Conservation (phyloP, 2,888 invertebrate genomes). For the Heliconius sara region DNA sequence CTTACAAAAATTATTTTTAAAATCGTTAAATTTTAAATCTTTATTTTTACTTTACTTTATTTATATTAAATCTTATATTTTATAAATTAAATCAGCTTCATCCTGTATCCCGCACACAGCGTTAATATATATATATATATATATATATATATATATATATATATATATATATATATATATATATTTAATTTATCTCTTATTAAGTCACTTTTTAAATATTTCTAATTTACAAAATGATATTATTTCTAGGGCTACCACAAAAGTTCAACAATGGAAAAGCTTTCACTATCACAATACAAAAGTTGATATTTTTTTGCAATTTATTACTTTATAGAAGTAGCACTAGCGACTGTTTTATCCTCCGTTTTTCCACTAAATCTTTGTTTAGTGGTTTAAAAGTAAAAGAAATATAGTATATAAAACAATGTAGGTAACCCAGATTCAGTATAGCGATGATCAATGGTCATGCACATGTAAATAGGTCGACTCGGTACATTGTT, state of each 20-base stretch:
- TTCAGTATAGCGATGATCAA: slow-evolving; percentile 31
- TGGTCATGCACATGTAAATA: slow-evolving; percentile 40
- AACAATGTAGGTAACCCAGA: slow-evolving; percentile 20
- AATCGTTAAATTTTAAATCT: background rate
- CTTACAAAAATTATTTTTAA: background rate
- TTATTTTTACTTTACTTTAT: too few species aligned
- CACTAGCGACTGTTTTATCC: slow-evolving; percentile 1
- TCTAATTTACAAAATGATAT: background rate
- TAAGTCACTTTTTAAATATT: background rate
- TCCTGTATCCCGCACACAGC: too few species aligned
- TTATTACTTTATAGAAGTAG: slow-evolving; percentile 14
- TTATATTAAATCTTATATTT: too few species aligned
- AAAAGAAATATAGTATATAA: background rate
- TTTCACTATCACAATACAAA: slow-evolving; percentile 4
- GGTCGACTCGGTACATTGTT: slow-evolving; percentile 35
- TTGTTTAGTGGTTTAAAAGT: slow-evolving; percentile 22
- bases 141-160: too few species aligned
- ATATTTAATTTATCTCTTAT: too few species aligned
- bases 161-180: too few species aligned
- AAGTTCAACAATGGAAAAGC: slow-evolving; percentile 3
- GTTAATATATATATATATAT: too few species aligned
- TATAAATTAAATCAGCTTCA: too few species aligned
- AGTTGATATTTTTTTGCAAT: background rate
- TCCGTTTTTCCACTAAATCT: background rate
- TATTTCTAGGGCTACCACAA: background rate